Evolutionary conservation across 2,888 invertebrate species (phyloP).

Genomic region (Archaeoteleia sp.): DNA sequence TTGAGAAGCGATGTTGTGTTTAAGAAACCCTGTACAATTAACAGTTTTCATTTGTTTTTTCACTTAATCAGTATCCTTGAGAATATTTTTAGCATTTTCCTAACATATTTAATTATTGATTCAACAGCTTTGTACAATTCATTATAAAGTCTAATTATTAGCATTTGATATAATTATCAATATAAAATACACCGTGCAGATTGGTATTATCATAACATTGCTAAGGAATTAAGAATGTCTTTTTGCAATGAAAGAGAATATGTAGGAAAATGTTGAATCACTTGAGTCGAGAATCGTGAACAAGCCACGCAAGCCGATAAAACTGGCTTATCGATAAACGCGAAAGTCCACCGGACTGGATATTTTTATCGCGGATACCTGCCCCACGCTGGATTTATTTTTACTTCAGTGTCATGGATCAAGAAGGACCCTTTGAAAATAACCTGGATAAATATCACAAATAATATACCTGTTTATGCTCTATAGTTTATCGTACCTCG

Average conservation of each 20-base stretch:
- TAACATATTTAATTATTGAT: too few relatives aligned
- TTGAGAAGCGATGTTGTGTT: too few relatives aligned
- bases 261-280: constrained; percentile 23
- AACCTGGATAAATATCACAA: constrained; percentile 17
- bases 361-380: constrained; percentile 38
- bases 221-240: neutral
- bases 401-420: constrained; percentile 33
- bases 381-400: constrained; percentile 36
- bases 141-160: too few relatives aligned
- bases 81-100: too few relatives aligned
- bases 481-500: constrained; percentile 8
- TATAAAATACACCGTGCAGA: too few relatives aligned
- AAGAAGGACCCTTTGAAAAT: constrained; percentile 18
- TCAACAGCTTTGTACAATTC: too few relatives aligned
- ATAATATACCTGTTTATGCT: constrained; percentile 4
- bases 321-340: constrained; percentile 32
- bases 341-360: constrained; percentile 27
- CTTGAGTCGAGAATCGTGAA: constrained; percentile 18
- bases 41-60: too few relatives aligned
- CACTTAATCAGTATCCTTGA: too few relatives aligned
- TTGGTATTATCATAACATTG: too few relatives aligned
- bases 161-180: too few relatives aligned
- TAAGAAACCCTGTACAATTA: too few relatives aligned
- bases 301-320: constrained; percentile 31
- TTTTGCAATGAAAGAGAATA: constrained; percentile 11